These are phyloP conservation scores for Petrocephalus schoutedeni DNA, from an alignment of 2,797 vertebrate genomes.

Conservation along the genomic window DNA sequence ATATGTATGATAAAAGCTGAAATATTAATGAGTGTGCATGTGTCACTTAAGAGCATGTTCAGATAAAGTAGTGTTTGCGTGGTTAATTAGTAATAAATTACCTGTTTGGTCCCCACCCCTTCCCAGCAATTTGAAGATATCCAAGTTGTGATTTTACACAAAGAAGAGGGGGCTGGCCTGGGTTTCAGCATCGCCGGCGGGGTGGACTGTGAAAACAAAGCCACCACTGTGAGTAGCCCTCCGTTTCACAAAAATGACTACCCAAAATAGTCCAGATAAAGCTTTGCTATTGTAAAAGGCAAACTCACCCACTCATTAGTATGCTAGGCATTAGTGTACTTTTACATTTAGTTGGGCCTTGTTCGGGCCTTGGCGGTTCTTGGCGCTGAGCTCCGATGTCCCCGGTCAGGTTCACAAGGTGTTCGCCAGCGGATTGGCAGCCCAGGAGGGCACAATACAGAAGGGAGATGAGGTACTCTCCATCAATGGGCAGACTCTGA, in stretches of 20 bases:
- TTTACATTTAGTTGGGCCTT: not conserved
- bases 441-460: conserved; percentile 88
- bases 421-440: conserved; percentile 78
- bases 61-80: not conserved
- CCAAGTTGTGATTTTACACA: conserved; percentile 85
- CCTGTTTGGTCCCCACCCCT: conserved; percentile 28
- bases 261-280: not conserved
- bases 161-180: conserved; percentile 83
- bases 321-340: not conserved
- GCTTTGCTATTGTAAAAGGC: not conserved
- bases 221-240: conserved; percentile 70
- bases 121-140: conserved; percentile 81
- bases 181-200: conserved; percentile 93
- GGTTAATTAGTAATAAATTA: not conserved
- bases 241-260: not conserved
- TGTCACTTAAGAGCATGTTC: not conserved
- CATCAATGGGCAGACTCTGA: conserved; percentile 85
- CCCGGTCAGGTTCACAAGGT: conserved; percentile 79
- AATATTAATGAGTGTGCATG: not conserved
- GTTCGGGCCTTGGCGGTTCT: not conserved
- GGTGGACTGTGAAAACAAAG: conserved; percentile 82
- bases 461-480: conserved; percentile 87
- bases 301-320: not conserved
- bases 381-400: not conserved
- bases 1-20: not conserved